These are phyloP conservation scores for Perccottus glenii DNA, from an alignment of 2,113 vertebrate genomes.

Conservation along the genomic window DNA sequence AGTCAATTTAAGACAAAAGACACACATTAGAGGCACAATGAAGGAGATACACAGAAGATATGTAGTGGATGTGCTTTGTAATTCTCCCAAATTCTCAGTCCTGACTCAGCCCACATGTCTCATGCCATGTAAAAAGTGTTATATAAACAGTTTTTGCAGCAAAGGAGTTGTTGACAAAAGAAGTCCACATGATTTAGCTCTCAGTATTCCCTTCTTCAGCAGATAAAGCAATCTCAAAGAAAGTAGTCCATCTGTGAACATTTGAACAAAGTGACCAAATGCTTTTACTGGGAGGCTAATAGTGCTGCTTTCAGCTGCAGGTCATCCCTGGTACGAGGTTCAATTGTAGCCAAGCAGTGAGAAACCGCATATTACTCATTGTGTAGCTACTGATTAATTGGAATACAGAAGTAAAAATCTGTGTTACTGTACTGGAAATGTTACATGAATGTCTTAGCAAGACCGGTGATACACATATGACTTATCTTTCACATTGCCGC, in stretches of 20 bases:
- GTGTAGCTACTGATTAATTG: conserved; percentile 38
- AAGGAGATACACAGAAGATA: conserved; percentile 44
- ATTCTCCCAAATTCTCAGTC: conserved; percentile 47
- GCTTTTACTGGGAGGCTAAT: background rate
- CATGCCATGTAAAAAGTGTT: conserved; percentile 29
- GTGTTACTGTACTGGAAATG: background rate
- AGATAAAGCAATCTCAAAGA: conserved; percentile 10
- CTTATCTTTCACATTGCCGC: no score
- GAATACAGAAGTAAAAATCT: conserved; percentile 1
- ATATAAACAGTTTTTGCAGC: conserved; percentile 43
- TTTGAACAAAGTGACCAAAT: conserved; percentile 4
- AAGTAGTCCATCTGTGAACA: background rate
- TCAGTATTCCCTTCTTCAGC: conserved; percentile 15
- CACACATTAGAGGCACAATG: conserved; percentile 16
- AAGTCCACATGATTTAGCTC: conserved; percentile 13
- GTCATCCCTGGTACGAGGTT: background rate
- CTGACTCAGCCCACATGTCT: conserved; percentile 56
- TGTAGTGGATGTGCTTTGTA: conserved; percentile 51
- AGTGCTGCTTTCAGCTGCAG: background rate
- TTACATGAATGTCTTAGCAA: background rate
- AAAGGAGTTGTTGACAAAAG: conserved; percentile 26
- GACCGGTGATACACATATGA: no score
- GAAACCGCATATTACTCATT: conserved; percentile 58
- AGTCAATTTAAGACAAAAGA: conserved; percentile 64
- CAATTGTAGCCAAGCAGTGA: conserved; percentile 26